Evolutionary conservation across 2,113 vertebrate species (phyloP).

Genomic region (Struthidea cinerea): DNA sequence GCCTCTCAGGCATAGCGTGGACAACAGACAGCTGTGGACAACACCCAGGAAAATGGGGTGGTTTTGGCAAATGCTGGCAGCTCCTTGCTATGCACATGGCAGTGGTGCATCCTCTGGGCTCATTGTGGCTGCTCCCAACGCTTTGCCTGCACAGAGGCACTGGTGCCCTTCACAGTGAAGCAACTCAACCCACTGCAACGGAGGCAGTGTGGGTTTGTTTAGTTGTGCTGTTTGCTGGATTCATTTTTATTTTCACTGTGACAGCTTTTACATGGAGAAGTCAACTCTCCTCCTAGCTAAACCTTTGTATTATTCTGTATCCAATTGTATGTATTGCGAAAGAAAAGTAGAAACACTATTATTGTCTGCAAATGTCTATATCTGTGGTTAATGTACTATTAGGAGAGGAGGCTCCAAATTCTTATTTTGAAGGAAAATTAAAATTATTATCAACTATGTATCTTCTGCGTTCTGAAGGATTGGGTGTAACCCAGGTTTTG

Average conservation of each 20-base stretch:
- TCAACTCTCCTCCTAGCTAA: background rate
- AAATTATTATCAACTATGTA: background rate
- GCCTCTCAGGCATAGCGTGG: background rate
- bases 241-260: background rate
- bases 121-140: fast-evolving
- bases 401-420: background rate
- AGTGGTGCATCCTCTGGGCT: background rate
- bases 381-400: background rate
- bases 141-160: background rate
- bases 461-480: background rate
- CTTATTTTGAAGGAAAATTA: background rate
- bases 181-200: background rate
- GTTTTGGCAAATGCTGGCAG: background rate
- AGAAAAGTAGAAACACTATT: background rate
- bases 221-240: background rate
- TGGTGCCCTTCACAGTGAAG: background rate
- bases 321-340: background rate
- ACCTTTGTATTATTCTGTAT: background rate
- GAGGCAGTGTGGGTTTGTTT: background rate
- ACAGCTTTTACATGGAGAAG: background rate
- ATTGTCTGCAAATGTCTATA: background rate
- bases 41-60: background rate
- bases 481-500: background rate
- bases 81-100: background rate
- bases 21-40: background rate